A percentile compares a stretch with the other conserved stretches of the same genome.
Evolutionary conservation across 2,888 invertebrate genomes (phyloP).

Genomic region (Amphipoea lucens): DNA sequence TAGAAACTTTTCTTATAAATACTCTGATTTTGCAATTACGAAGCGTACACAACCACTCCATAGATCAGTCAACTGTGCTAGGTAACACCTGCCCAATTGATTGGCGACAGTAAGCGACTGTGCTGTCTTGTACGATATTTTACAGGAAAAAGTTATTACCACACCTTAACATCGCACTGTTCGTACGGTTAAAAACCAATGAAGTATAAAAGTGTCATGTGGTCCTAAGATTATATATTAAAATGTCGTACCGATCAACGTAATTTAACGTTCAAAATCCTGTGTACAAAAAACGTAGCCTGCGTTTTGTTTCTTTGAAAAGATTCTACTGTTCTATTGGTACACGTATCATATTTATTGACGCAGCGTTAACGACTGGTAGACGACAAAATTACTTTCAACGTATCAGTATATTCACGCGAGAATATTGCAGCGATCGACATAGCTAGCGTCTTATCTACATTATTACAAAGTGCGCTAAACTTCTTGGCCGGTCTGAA

Average conservation of each 20-base stretch:
- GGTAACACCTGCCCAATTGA: background rate
- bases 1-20: background rate
- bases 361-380: background rate
- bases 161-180: background rate
- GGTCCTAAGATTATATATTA: background rate
- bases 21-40: background rate
- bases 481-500: slow-evolving; percentile 29
- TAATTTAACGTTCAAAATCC: background rate
- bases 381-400: background rate
- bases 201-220: background rate
- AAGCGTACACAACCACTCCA: background rate
- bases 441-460: background rate
- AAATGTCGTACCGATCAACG: background rate
- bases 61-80: background rate
- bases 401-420: background rate
- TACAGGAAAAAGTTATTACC: background rate
- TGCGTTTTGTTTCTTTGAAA: slow-evolving; percentile 3
- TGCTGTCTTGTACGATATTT: background rate
- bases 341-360: background rate
- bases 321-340: slow-evolving; percentile 7
- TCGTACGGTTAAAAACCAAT: background rate
- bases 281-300: background rate
- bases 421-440: background rate
- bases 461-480: slow-evolving; percentile 5
- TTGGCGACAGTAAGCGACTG: background rate